Conservation (phyloP, 2,797 vertebrate species). For the Hypotaenidia okinawae region DNA sequence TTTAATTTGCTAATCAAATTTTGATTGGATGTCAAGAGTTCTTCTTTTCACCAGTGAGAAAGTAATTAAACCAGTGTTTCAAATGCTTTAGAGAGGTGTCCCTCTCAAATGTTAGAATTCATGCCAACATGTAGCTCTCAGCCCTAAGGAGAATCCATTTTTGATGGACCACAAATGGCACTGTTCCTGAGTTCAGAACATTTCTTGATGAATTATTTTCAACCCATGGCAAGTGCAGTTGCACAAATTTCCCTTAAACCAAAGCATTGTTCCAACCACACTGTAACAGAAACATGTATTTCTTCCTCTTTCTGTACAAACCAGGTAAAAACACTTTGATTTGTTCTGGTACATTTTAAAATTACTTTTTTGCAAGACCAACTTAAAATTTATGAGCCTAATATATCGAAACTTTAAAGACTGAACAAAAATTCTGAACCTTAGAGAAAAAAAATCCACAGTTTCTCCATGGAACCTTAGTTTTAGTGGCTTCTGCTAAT, state of each 20-base stretch:
- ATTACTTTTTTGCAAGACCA: not conserved
- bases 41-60: not conserved
- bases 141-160: not conserved
- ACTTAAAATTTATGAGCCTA: not conserved
- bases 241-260: not conserved
- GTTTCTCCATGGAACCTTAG: not conserved
- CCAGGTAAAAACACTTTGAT: not conserved
- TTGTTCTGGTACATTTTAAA: not conserved
- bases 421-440: not conserved
- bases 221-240: not conserved
- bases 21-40: not conserved
- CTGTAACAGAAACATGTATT: not conserved
- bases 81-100: not conserved
- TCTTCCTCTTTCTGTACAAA: not conserved
- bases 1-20: not conserved
- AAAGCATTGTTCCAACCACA: not conserved
- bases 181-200: not conserved
- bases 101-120: not conserved
- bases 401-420: not conserved
- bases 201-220: not conserved
- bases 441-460: not conserved
- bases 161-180: not conserved
- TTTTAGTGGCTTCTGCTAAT: not conserved
- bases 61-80: not conserved
- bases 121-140: not conserved